Conservation (phyloP, 2,113 vertebrate species). For the Equus quagga region DNA sequence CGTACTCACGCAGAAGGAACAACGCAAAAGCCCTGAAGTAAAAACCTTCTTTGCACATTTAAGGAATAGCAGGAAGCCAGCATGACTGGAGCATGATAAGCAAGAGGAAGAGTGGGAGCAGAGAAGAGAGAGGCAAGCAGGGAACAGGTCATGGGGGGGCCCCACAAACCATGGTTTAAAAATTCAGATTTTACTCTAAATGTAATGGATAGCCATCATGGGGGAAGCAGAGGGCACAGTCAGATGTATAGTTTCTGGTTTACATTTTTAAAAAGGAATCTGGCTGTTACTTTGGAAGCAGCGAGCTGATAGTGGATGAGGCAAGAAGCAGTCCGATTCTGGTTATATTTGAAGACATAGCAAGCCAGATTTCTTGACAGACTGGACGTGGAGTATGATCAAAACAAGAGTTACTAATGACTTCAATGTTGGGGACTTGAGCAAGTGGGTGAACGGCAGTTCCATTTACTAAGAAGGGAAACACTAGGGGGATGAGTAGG, state of each 20-base stretch:
- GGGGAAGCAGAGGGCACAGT: not conserved
- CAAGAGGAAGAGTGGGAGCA: not conserved
- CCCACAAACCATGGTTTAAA: rapidly evolving
- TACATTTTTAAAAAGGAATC: not conserved
- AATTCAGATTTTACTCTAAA: not conserved
- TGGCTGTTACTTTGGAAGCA: not conserved
- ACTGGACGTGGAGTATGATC: not conserved
- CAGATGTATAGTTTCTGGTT: not conserved
- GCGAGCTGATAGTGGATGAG: too few relatives aligned
- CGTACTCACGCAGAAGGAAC: not conserved
- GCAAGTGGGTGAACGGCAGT: not conserved
- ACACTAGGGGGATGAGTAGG: not conserved
- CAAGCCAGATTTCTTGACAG: not conserved
- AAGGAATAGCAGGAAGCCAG: not conserved
- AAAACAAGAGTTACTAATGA: not conserved
- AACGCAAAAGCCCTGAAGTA: not conserved
- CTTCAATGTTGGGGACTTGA: not conserved
- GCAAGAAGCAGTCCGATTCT: not conserved
- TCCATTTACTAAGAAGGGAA: not conserved
- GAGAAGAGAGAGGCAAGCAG: not conserved
- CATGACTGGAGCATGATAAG: not conserved
- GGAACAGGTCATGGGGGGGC: not conserved
- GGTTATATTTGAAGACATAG: not conserved
- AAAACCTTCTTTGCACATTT: not conserved
- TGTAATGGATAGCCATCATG: not conserved